A percentile compares a stretch with the other conserved stretches of the same genome.
phyloP scores from a whole-genome alignment of 2,888 invertebrate species.

The Thereva unica region DNA sequence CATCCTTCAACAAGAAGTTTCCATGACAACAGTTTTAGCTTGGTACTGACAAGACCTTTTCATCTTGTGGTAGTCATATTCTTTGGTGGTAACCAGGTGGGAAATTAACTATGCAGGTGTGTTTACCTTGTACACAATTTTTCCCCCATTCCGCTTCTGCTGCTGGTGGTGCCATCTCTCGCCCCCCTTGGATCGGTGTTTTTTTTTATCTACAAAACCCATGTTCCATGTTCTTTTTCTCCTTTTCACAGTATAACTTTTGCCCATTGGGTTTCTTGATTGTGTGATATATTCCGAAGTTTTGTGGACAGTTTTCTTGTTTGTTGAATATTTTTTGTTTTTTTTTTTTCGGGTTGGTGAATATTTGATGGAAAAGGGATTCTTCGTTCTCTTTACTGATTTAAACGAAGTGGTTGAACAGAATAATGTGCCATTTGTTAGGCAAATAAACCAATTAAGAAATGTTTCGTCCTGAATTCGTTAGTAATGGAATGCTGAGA shows the following conservation, averaged over 20 bases:
- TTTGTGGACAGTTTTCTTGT: not conserved
- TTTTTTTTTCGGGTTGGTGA: constrained; percentile 14
- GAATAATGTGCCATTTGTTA: constrained; percentile 30
- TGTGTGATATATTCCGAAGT: constrained; percentile 5
- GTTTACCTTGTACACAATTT: constrained; percentile 14
- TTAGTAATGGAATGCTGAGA: not conserved
- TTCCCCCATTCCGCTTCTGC: not conserved
- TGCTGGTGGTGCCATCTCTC: not conserved
- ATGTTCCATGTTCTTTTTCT: not conserved
- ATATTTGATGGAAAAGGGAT: constrained; percentile 28
- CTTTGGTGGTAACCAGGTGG: constrained; percentile 18
- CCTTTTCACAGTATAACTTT: constrained; percentile 3
- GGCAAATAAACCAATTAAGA: constrained; percentile 33
- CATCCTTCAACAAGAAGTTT: constrained; percentile 8
- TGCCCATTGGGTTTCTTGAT: constrained; percentile 1
- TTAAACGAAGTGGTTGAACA: constrained; percentile 31
- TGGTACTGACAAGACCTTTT: not conserved
- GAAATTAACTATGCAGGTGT: constrained; percentile 29
- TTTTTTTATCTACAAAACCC: constrained; percentile 8
- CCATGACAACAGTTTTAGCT: constrained; percentile 1
- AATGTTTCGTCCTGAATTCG: constrained; percentile 27
- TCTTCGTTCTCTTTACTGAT: constrained; percentile 22
- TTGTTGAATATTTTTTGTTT: constrained; percentile 2
- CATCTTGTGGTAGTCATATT: constrained; percentile 12
- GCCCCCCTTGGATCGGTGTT: not conserved